Evolutionary conservation across 2,797 vertebrate genomes (phyloP), one percentile per base, ranked within the genome.

Genomic region (Pogonophryne albipinna): DNA sequence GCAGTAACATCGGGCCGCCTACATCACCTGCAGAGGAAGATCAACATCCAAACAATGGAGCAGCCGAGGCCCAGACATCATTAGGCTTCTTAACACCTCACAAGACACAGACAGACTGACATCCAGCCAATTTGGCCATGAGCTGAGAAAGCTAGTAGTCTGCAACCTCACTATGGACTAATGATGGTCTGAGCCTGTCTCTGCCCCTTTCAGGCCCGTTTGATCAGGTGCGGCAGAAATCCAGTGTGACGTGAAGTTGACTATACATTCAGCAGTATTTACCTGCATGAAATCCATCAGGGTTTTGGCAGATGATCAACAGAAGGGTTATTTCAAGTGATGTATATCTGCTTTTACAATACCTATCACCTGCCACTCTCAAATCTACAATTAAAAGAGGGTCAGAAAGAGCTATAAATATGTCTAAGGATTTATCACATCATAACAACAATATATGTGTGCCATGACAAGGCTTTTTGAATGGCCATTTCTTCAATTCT

Each of bases 31-130:
- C 83, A 82, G 74, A 86, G 71, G 83, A 87, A 82, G 71, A 90
- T 87, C 90, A 89, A 85, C 85, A 85, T 80, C 90, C 82, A 89
- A 87, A 86, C 88, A 92, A 88, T 89, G 89, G 80, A 82, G 83
- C 76, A 87, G 84, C 85, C 89, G 52, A 83, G 86, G 76, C 77
- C 34, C 83, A 88, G 91, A 89, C 90, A 91, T 94, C 92, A 93
- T 94, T 93, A 89, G 80, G 85, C 90, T 92, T 91, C 91, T 94
- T 90, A 94, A 92, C 92, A 93, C 88, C 90, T 90, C 84, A 87
- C 82, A 86, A 88, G 81, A 87, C 86, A 88, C 83, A 84, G 88
- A 76, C 85, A 81, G 88, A 92, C 87, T 91, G 92, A 92, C 89
- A 90, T 90, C 88, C 92, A 91, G 86, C 83, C 87, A 88, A 90